A percentile compares a stretch with the other conserved stretches of the same genome.
Evolutionary conservation across 2,113 vertebrate species (phyloP).

Genomic region (Mionectes macconnelli): DNA sequence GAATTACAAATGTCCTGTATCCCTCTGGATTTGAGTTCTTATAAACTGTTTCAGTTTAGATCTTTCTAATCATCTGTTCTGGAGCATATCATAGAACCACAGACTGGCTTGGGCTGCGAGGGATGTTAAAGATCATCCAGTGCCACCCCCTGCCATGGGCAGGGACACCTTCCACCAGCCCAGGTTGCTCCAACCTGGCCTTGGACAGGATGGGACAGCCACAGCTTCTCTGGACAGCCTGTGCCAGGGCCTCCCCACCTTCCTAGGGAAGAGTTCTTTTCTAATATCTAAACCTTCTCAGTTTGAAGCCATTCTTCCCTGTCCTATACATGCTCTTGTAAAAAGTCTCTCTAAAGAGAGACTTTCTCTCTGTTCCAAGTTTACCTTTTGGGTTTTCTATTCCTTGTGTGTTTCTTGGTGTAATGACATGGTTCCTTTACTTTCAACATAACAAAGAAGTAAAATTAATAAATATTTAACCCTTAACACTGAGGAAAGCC

Average conservation of each 20-base stretch:
- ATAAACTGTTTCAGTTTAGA: neutral
- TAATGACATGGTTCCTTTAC: neutral
- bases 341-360: neutral
- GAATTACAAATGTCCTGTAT: neutral
- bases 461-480: constrained; percentile 51
- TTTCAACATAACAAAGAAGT: neutral
- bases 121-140: neutral
- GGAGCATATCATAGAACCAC: neutral
- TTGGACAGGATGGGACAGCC: neutral
- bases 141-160: neutral
- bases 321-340: neutral
- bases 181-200: neutral
- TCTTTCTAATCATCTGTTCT: neutral
- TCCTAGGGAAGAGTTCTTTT: neutral
- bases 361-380: neutral
- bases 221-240: neutral
- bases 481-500: neutral
- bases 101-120: neutral
- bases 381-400: neutral
- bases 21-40: neutral
- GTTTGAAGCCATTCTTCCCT: neutral
- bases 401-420: neutral
- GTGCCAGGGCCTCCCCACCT: neutral
- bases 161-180: neutral
- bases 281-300: neutral